Base-by-base conservation (phyloP, 2,888 invertebrate genomes). In the Drosophila suboccidentalis region DNA sequence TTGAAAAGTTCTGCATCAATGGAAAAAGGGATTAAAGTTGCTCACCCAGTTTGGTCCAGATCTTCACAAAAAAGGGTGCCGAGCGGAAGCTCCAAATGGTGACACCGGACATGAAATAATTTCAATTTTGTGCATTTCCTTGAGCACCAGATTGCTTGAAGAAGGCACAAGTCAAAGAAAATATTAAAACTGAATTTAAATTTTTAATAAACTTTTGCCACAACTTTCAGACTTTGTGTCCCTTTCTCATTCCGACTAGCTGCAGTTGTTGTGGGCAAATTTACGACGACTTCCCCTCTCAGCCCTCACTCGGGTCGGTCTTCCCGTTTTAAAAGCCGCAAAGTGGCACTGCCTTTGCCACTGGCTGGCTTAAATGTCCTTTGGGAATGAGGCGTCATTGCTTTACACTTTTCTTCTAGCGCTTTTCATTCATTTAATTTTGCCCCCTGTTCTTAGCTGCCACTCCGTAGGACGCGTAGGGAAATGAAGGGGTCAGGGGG, bases 101-200 rank as follows among this genome's bases (percentile, higher is more conserved):
- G 91, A 91, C 90, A 91, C 90, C 89, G 86, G 85, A 82, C 81
- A 79, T 68, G 65, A 88, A 88, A 90, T 90, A 75, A 90, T 89
- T 87, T 85, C 76, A 90, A 87, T 87, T 90, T 89, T 82, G 72
- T 83, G 80, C 90, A 88, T 90, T 84, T 88, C 86, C 90, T 71
- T 65, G 63, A 54, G 68, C 72, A 54, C 53, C 73, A 86, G 80
- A 83, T 80, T 76, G 71, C 60, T 58, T 34, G 65, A 75, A 54
- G 68, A 71, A 66, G 63, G 65, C 63, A 66, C 58, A 71, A 69
- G 61, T 60, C 69, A 69, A 75, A 73, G 70, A 77, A 79, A 78
- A 71, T 71, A 75, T 75, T 78, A 80, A 89, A 87, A 80, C 74
- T 63, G 78, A 89, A 87, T 90, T 89, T 90, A 87, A 90, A 90